These are phyloP conservation scores for Pygoscelis adeliae DNA, from an alignment of 2,113 vertebrate species.

Conservation along the genomic window DNA sequence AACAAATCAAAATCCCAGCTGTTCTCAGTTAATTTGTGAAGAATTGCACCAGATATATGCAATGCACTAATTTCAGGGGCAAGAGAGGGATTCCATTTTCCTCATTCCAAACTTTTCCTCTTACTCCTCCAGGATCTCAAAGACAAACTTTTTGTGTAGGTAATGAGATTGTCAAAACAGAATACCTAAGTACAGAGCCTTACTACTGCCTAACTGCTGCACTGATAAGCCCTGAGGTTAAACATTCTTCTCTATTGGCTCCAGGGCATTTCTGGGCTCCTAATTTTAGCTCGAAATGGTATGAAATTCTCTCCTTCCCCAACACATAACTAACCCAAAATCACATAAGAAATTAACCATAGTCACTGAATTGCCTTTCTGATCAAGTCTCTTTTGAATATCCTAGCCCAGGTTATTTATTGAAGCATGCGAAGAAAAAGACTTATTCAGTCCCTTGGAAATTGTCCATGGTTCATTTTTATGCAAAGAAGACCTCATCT, in stretches of 20 bases:
- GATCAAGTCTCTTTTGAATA: not conserved
- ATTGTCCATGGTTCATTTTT: conserved; percentile 32
- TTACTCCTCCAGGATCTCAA: not conserved
- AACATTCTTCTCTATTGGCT: not conserved
- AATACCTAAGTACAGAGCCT: not conserved
- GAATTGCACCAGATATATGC: not conserved
- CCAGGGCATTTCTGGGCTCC: not conserved
- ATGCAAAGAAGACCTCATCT: conserved; percentile 51
- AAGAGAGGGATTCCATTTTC: not conserved
- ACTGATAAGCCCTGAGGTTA: not conserved
- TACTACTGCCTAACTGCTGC: not conserved
- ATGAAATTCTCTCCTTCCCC: not conserved
- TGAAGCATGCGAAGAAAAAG: conserved; percentile 27
- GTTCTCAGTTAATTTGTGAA: not conserved
- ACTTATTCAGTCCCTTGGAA: not conserved
- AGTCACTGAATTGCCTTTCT: not conserved
- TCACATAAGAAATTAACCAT: not conserved
- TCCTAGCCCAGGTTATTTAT: not conserved
- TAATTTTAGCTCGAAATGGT: not conserved
- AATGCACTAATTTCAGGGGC: accelerated
- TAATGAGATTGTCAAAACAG: not conserved
- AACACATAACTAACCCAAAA: not conserved
- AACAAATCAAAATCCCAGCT: not conserved
- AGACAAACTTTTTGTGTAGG: not conserved
- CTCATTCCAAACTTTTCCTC: not conserved